Conservation (phyloP, 2,888 invertebrate genomes). For the Spilarctia lutea region DNA sequence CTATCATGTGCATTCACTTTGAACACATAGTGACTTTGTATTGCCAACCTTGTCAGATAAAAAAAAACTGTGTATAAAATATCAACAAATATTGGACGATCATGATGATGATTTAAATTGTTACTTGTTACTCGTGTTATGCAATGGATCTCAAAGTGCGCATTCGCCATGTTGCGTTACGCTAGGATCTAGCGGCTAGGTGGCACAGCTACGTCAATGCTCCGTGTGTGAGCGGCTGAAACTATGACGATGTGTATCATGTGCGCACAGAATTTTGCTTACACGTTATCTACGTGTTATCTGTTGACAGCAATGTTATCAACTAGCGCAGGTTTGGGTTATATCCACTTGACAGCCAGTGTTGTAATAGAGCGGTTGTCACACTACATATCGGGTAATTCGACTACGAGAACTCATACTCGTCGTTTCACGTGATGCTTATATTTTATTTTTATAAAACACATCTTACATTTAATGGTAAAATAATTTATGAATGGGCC, state of each 20-base stretch:
- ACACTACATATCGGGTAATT: neutral
- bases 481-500: no score
- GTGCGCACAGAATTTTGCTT: slow-evolving; percentile 27
- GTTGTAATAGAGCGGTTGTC: slow-evolving; percentile 6
- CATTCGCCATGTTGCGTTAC: slow-evolving; percentile 55
- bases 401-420: neutral
- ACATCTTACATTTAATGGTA: neutral
- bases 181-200: slow-evolving; percentile 46
- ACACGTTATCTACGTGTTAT: slow-evolving; percentile 42
- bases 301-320: slow-evolving; percentile 55
- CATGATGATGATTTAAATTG: neutral
- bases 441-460: neutral
- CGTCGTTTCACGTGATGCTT: neutral
- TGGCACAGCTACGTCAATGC: slow-evolving; percentile 55
- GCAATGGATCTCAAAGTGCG: slow-evolving; percentile 47
- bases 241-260: slow-evolving; percentile 29
- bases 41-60: neutral
- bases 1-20: slow-evolving; percentile 13
- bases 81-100: neutral
- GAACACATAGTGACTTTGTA: slow-evolving; percentile 1
- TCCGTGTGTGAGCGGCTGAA: slow-evolving; percentile 34
- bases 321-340: slow-evolving; percentile 49
- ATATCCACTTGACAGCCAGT: slow-evolving; percentile 35
- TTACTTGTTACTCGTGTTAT: slow-evolving; percentile 19
- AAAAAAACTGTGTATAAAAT: neutral